Evolutionary conservation across 2,888 invertebrate species (phyloP).

Genomic region (Catocala nupta): DNA sequence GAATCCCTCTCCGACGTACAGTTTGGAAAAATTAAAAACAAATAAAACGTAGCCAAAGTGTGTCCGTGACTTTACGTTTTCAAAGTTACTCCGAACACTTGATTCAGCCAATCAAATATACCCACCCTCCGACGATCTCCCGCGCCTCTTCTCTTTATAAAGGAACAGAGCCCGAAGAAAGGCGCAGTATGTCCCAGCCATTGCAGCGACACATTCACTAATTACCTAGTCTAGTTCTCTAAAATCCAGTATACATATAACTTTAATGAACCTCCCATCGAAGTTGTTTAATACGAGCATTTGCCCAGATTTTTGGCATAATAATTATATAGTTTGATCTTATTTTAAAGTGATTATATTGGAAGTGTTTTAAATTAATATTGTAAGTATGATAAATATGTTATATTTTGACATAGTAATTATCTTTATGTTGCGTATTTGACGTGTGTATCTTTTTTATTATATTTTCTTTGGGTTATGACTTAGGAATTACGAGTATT

Average conservation of each 20-base stretch:
- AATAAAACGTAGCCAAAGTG: slow-evolving; percentile 60
- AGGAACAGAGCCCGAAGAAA: slow-evolving; percentile 63
- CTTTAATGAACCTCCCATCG: too few relatives aligned
- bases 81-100: slow-evolving; percentile 88
- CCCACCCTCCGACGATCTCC: slow-evolving; percentile 83
- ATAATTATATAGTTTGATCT: too few relatives aligned
- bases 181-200: slow-evolving; percentile 73
- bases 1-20: slow-evolving; percentile 10
- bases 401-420: too few relatives aligned
- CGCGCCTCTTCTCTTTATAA: slow-evolving; percentile 86
- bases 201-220: slow-evolving; percentile 64
- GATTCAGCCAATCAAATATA: slow-evolving; percentile 90
- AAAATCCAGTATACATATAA: slow-evolving; percentile 19
- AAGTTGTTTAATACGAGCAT: too few relatives aligned
- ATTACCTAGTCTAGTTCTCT: slow-evolving; percentile 29
- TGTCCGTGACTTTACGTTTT: slow-evolving; percentile 79
- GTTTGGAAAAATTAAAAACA: slow-evolving; percentile 44
- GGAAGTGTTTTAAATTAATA: too few relatives aligned
- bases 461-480: too few relatives aligned
- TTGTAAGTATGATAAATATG: too few relatives aligned
- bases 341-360: too few relatives aligned
- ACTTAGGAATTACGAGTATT: too few relatives aligned
- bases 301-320: too few relatives aligned
- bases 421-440: too few relatives aligned
- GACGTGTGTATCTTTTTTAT: too few relatives aligned